Base-by-base conservation (phyloP, 2,888 invertebrate species). In the Elysia crispata region DNA sequence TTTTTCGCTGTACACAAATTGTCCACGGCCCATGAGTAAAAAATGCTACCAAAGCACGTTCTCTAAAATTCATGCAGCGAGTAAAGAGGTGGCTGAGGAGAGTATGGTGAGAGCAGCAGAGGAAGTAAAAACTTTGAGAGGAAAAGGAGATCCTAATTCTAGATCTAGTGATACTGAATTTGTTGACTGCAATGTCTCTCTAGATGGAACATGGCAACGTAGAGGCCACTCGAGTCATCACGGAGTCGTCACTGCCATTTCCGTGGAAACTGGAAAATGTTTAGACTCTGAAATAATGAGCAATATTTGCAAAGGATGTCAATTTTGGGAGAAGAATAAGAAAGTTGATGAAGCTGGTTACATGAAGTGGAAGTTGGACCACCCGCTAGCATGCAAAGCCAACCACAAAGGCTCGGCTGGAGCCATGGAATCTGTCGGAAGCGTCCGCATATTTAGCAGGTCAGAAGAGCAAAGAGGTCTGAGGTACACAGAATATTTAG, bases 401-500 rank as follows among this genome's bases (percentile, higher is more conserved):
- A 70, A 31, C 28, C 67, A 69, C 28, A 31, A 11, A 15, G 30
- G 67, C 23, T 33, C 25, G 13, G 33, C 67, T 23, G 77, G 69
- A 11, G 66, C 70, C 1, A 41, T 77, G 70, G 70, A 60, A 25
- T 28, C 33, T n/a, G 57, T 25, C 20, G 69, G 49, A 0, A 25
- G 30, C 15, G 54, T 49, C 5, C 28, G 25, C 18, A 70, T 57
- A 0, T 70, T 77, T 41, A 18, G 13, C 1, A 20, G 70, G 15
- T 77, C 70, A 20, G 41, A 23, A 23, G 6, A 31, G 1, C 6
- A 25, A 5, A 31, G 3, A 41, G 41, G 33, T 60, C 62, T 77
- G 20, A 54, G 62, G 15, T 77, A 70, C n/a, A 33, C 20, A 8
- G 57, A 60, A 8, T 70, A 57, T 28, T 23, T 77, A 20, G 77